Evolutionary conservation across 2,888 invertebrate genomes (phyloP).

Genomic region (Callimorpha dominula): DNA sequence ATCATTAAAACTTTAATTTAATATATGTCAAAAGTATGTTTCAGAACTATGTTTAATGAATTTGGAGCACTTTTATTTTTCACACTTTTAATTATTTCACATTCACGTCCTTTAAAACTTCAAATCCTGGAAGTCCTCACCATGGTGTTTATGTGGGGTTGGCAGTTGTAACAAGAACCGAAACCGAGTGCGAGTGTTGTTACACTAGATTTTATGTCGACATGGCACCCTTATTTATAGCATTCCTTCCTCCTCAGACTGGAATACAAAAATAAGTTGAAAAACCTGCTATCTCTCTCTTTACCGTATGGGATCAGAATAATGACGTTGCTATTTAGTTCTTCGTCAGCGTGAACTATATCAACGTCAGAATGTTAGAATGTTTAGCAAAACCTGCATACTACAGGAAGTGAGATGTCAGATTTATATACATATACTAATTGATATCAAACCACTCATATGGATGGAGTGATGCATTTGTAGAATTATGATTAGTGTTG

Average conservation of each 20-base stretch:
- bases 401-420: slow-evolving; percentile 62
- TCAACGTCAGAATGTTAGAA: slow-evolving; percentile 63
- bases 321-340: slow-evolving; percentile 58
- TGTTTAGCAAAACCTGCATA: slow-evolving; percentile 58
- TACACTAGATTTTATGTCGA: slow-evolving; percentile 81
- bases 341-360: slow-evolving; percentile 53
- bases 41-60: background rate
- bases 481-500: slow-evolving; percentile 43
- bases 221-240: slow-evolving; percentile 84
- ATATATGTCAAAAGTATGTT: slow-evolving; percentile 9
- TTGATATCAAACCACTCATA: slow-evolving; percentile 52
- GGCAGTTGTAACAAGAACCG: slow-evolving; percentile 84
- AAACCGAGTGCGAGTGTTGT: slow-evolving; percentile 86
- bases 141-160: slow-evolving; percentile 75
- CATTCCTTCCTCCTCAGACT: slow-evolving; percentile 69
- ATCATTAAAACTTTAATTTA: slow-evolving; percentile 25
- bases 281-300: slow-evolving; percentile 74
- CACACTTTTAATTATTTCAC: slow-evolving; percentile 31
- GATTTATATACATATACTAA: slow-evolving; percentile 57
- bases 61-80: slow-evolving; percentile 25
- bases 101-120: slow-evolving; percentile 50
- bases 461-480: slow-evolving; percentile 43
- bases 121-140: slow-evolving; percentile 69
- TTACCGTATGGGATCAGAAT: slow-evolving; percentile 58
- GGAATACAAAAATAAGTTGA: slow-evolving; percentile 85